Base-by-base conservation (phyloP, 2,888 invertebrate genomes). In the Napeogenes sylphis region DNA sequence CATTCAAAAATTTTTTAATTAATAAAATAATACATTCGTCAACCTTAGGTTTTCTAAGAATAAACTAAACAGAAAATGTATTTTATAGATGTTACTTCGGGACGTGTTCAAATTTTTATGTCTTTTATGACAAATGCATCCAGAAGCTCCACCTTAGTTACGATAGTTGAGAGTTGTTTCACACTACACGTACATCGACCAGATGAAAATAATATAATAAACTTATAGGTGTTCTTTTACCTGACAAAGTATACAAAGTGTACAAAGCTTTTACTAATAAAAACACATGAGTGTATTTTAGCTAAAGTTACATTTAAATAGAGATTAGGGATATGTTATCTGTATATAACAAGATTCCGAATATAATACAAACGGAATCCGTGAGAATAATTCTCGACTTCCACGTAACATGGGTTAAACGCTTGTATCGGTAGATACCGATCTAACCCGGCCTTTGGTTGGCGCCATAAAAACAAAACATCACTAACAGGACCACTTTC, bases 381-480 rank as follows among this genome's bases (percentile, higher is more conserved):
- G 88, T 89, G 90, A 88, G 89, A 90, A 88, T 85, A 77, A 83
- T 84, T 79, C 83, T 81, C 75, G 77, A 74, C 80, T 84, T 87
- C 86, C 84, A 82, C 84, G 86, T 87, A 88, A 90, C 90, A 88
- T 87, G 87, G 87, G 87, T 89, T 89, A 89, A 89, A 88, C 84
- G 89, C 83, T 87, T 89, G 90, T 88, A 89, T 87, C 85, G 80
- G 73, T 70, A 81, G 89, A 90, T 89, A 88, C 87, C 80, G 87
- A 90, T 90, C 90, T 88, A 87, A 88, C 85, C 84, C 86, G 84
- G 78, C 80, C 86, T 84, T 82, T 79, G 80, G 83, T 83, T 89
- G 90, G 90, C 90, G 90, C 90, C 90, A 90, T 89, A 90, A 90
- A 90, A 90, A 90, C 89, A 89, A 90, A 90, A 89, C 88, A 82